Base-by-base conservation (phyloP, 2,888 invertebrate genomes). In the Cantharis rufa region DNA sequence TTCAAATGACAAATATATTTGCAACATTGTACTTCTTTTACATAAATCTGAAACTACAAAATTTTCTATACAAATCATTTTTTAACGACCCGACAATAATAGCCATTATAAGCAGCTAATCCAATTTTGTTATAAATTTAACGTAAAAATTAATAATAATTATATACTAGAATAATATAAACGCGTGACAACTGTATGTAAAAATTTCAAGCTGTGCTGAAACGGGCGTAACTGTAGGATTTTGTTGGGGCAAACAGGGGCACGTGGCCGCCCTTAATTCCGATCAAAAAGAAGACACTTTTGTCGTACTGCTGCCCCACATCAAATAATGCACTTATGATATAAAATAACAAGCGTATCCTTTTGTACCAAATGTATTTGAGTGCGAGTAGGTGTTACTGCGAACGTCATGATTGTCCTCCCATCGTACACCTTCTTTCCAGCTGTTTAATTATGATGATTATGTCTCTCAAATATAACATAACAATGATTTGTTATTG, bases 161-260 rank as follows among this genome's bases (percentile, higher is more conserved):
- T 80, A 80, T 71, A 80, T 71, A 74, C 72, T 28, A 28, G 62
- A 13, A 70, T 27, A 66, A 64, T 13, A 71, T 64, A 77, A 77
- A 71, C 74, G 70, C 74, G 77, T 77, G 77, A 66, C 62, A 62
- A 69, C 28, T 71, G 77, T 73, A 77, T 71, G 16, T 28, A 10
- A 71, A 72, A 72, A 28, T 16, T 70, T 80, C 76, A 79, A 76
- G 78, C 76, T 79, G 80, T 78, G 80, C 79, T 28, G 69, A 74
- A 74, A 74, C 71, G 78, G 77, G 80, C 79, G 77, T 76, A 76
- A 76, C 78, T 72, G 63, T 76, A 69, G 80, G 76, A 80, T 75
- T 78, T 72, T 82, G 82, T 82, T 81, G 77, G 72, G 69, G 75
- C 78, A 81, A 81, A 82, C 81, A 81, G 75, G 80, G 79, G 75